phyloP scores from a whole-genome alignment of 2,888 invertebrate species.

The Cristatella mucedo region DNA sequence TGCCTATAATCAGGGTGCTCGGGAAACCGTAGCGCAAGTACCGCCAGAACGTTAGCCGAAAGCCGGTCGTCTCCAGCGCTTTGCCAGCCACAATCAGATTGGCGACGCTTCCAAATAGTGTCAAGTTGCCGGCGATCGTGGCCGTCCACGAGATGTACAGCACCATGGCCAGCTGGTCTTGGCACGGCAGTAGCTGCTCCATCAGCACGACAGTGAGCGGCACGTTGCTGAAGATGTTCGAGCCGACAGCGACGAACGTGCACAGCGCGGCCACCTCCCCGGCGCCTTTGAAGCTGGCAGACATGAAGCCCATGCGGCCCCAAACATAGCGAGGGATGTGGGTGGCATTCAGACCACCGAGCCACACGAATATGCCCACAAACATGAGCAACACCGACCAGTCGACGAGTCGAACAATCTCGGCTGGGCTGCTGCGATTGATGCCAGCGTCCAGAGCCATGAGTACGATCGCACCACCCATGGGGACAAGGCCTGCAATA shows the following conservation, averaged over 20 bases:
- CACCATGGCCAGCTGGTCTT: conserved; percentile 14
- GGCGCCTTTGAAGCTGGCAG: conserved; percentile 1
- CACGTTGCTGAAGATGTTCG: conserved; percentile 17
- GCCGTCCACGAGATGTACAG: conserved; percentile 16
- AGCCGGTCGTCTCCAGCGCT: conserved; percentile 10
- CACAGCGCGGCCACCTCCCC: conserved; percentile 11
- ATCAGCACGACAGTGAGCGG: conserved; percentile 16
- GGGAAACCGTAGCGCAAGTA: conserved; percentile 14
- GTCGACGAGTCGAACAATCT: conserved; percentile 14
- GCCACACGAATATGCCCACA: conserved; percentile 16
- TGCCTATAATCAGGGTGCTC: conserved; percentile 12
- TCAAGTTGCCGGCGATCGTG: conserved; percentile 17
- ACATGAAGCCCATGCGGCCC: conserved; percentile 13
- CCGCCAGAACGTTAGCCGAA: conserved; percentile 11
- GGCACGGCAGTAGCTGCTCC: conserved; percentile 15
- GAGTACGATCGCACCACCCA: conserved; percentile 14
- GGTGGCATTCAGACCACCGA: conserved; percentile 16
- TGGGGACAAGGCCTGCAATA: conserved; percentile 15
- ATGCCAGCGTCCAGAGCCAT: conserved; percentile 14
- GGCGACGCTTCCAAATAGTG: conserved; percentile 16
- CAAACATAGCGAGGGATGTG: conserved; percentile 14
- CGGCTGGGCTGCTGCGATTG: conserved; percentile 11
- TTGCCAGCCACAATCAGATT: conserved; percentile 16
- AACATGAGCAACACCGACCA: conserved; percentile 17
- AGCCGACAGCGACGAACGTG: conserved; percentile 14